These are phyloP conservation scores for Temnothorax nylanderi DNA, from an alignment of 1,140 invertebrate species.

Conservation along the genomic window DNA sequence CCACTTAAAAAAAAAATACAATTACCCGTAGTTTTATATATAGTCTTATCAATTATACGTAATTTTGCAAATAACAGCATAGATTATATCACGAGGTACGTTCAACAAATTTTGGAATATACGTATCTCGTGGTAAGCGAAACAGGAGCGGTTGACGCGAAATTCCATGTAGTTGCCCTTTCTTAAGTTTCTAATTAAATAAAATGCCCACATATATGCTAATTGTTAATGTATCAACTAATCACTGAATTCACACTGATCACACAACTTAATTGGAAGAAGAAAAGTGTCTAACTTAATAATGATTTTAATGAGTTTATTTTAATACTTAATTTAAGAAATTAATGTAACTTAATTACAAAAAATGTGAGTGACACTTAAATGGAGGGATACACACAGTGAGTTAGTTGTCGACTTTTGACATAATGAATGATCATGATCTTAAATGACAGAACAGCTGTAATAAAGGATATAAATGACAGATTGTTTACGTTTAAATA, in stretches of 20 bases:
- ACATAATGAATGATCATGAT: not conserved
- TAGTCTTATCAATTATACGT: too few species aligned
- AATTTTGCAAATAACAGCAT: not conserved
- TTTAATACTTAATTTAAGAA: not conserved
- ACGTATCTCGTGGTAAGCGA: conserved; percentile 44
- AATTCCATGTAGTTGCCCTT: not conserved
- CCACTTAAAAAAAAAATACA: conserved; percentile 1
- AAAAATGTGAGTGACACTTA: not conserved
- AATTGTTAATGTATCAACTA: not conserved
- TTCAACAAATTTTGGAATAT: conserved; percentile 46
- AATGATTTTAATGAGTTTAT: not conserved
- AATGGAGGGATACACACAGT: not conserved
- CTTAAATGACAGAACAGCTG: not conserved
- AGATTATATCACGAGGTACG: conserved; percentile 38
- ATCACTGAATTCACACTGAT: not conserved
- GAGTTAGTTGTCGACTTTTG: not conserved
- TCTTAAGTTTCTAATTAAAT: not conserved
- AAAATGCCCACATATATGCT: not conserved
- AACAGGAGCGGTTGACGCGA: not conserved
- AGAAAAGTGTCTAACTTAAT: not conserved
- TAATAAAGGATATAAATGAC: not conserved
- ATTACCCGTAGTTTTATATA: not conserved
- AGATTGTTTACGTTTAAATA: not conserved
- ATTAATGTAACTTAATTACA: not conserved
- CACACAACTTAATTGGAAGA: not conserved